phyloP scores from a whole-genome alignment of 2,888 invertebrate species.

The Tinea semifulvella region DNA sequence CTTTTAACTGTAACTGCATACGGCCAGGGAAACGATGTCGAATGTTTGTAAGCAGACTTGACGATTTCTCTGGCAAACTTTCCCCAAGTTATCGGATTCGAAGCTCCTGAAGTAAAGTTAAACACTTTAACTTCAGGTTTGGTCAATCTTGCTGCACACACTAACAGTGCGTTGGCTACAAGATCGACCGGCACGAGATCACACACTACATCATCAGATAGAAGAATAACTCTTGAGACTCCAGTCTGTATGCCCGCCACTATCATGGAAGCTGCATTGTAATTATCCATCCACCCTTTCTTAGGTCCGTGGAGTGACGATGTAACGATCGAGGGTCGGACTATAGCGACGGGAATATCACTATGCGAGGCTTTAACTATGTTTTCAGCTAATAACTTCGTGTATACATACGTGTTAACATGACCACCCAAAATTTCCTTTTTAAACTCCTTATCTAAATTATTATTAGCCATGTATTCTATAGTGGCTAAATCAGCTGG shows the following conservation, averaged over 20 bases:
- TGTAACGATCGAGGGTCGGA: conserved; percentile 3
- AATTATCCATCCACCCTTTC: conserved; percentile 6
- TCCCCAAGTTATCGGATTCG: not conserved
- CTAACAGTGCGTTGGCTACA: not conserved
- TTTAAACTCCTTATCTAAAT: not conserved
- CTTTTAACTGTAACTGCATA: not conserved
- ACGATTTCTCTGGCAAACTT: not conserved
- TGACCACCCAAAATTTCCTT: conserved; percentile 4
- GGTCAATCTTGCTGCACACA: not conserved
- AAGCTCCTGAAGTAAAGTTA: not conserved
- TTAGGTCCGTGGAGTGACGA: conserved; percentile 2
- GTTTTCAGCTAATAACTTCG: conserved; percentile 4
- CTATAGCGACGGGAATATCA: conserved; percentile 2
- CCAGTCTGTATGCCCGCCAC: not conserved
- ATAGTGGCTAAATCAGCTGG: not conserved
- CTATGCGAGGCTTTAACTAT: not conserved
- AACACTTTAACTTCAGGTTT: not conserved
- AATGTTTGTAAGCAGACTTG: not conserved
- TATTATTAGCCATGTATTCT: not conserved
- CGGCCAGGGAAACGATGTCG: not conserved
- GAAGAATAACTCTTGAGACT: not conserved
- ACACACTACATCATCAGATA: not conserved
- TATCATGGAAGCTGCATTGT: not conserved
- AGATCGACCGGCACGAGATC: conserved; percentile 8
- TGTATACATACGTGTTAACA: conserved; percentile 7